Base-by-base conservation (phyloP, 2,113 vertebrate genomes). In the Elanoides forficatus region DNA sequence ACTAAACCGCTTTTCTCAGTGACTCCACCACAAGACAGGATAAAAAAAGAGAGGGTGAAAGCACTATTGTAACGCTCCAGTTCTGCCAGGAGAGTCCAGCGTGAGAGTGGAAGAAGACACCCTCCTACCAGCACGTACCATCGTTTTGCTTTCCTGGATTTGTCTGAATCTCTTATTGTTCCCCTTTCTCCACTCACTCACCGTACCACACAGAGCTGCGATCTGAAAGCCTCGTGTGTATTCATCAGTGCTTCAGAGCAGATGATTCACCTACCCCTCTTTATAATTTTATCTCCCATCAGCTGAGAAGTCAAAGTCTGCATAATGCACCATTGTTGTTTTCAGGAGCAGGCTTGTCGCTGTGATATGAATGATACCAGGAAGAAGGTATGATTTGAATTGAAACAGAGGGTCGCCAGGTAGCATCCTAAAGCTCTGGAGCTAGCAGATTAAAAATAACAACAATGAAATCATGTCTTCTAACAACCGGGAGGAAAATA, bases 221-320 rank as follows among this genome's bases (percentile, higher is more conserved):
- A 53, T 71, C 82, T 59, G 65, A 90, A 66, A 11, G 15, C 55
- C 75, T 90, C 3, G 15, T 74, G 68, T 91, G 83, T 84, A 86
- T 88, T 95, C 82, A 78, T 93, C 92, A 86, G 65, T 13, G 55
- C 76, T 92, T 90, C 82, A 83, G 80, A 88, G 82, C 55, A 36
- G 94, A 93, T 97, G 97, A 96, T 86, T 97, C 96, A 97, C 92
- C 90, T 73, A 76, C 59, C 63, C 22, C 20, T 91, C 88, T 95
- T 96, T 83, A 94, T 91, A 85, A 94, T 95, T 95, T 94, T 95
- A 92, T 96, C 87, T 95, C 74, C 47, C 59, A 63, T 92, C 96
- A 92, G 67, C 88, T 90, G 90, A 58, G 62, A 88, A 96, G 90
- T 86, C 90, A 86, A 73, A 90, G 92, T 50, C 86, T 93, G 88